A percentile compares a stretch with the other conserved stretches of the same genome.
Conservation (phyloP, 2,888 invertebrate species). For the Ichneumoninae sp. region DNA sequence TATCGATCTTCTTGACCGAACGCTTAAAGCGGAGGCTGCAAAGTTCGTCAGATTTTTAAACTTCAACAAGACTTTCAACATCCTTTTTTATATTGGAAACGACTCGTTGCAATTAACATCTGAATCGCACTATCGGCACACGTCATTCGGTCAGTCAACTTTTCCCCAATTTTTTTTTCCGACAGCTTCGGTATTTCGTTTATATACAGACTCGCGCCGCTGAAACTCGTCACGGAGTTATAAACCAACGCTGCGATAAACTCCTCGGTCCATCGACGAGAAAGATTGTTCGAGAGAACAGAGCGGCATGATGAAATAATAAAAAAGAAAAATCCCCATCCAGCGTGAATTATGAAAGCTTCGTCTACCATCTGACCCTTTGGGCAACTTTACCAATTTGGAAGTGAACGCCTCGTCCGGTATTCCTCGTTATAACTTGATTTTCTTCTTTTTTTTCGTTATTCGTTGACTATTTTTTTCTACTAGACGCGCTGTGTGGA, state of each 20-base stretch:
- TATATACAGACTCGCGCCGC: background rate
- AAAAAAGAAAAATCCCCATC: constrained; percentile 3
- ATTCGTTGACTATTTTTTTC: constrained; percentile 37
- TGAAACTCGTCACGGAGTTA: background rate
- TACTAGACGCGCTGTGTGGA: constrained; percentile 40
- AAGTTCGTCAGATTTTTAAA: no score
- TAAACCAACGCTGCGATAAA: constrained; percentile 36
- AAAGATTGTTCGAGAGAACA: constrained; percentile 18
- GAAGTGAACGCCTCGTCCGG: constrained; percentile 27
- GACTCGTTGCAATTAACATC: no score
- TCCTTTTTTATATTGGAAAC: background rate
- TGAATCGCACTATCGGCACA: no score
- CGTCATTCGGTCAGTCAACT: background rate
- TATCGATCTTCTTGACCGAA: no score
- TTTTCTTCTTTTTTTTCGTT: constrained; percentile 25
- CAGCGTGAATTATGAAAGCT: constrained; percentile 39
- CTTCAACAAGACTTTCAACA: no score
- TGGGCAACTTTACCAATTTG: constrained; percentile 66
- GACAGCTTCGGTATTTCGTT: background rate
- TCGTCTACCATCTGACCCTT: constrained; percentile 7
- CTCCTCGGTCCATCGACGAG: constrained; percentile 15
- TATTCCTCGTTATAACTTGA: constrained; percentile 64
- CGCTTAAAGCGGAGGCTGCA: no score
- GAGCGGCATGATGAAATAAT: constrained; percentile 17
- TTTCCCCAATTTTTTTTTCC: background rate